Percentiles rank a stretch among this genome's conserved stretches.
These are phyloP conservation scores for Dermochelys coriacea DNA, from an alignment of 2,797 vertebrate genomes.

Conservation along the genomic window DNA sequence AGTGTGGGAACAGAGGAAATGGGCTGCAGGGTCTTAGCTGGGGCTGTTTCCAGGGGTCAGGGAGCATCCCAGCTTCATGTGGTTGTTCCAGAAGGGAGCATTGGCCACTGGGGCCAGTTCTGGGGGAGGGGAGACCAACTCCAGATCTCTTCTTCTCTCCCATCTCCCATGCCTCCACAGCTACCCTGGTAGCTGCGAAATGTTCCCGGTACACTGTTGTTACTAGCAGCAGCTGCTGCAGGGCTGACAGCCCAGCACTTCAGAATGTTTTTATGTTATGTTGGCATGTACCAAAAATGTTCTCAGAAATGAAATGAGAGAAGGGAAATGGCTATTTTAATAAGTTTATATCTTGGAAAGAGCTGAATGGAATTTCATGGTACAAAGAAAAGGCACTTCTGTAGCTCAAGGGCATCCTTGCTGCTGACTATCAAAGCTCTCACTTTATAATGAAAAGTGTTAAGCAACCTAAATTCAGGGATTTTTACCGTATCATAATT, in stretches of 20 bases:
- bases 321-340: neutral
- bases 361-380: neutral
- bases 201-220: rapidly evolving
- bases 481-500: neutral
- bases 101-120: neutral
- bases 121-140: neutral
- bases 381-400: neutral
- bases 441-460: neutral
- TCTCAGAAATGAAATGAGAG: neutral
- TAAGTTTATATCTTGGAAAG: neutral
- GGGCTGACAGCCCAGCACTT: neutral
- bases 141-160: neutral
- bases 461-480: neutral
- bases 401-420: neutral
- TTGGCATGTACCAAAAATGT: neutral
- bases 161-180: neutral
- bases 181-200: neutral
- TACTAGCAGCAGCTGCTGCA: neutral
- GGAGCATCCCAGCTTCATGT: neutral
- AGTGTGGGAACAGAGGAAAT: neutral
- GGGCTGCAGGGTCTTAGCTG: neutral
- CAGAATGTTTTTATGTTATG: neutral
- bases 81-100: neutral
- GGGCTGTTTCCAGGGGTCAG: neutral
- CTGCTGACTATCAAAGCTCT: neutral